Conservation (phyloP, 2,113 vertebrate genomes). For the Eleginops maclovinus region DNA sequence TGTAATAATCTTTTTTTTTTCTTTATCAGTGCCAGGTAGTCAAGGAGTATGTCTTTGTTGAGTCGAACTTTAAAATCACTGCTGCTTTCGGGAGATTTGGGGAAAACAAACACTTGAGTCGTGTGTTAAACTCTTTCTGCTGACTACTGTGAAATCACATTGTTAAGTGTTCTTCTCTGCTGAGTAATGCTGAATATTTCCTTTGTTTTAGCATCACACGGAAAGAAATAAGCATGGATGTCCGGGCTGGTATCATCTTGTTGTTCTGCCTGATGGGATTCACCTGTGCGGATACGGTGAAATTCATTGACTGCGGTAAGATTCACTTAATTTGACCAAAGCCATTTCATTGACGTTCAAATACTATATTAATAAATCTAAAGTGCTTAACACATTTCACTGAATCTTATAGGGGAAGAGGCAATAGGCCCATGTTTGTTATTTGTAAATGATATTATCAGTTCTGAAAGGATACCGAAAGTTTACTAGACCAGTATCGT, state of each 20-base stretch:
- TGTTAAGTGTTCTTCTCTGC: background rate
- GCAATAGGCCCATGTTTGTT: background rate
- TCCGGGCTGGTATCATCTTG: slow-evolving; percentile 37
- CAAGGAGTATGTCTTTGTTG: background rate
- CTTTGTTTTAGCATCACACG: slow-evolving; percentile 3
- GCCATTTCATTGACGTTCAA: background rate
- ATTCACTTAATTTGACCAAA: background rate
- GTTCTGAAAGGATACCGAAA: too few relatives aligned
- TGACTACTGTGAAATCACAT: background rate
- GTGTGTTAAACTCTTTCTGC: background rate
- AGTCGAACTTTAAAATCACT: slow-evolving; percentile 1
- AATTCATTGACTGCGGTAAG: slow-evolving; percentile 87
- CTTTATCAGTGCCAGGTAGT: background rate
- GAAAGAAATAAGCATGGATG: slow-evolving; percentile 69
- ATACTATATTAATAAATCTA: background rate
- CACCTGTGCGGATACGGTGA: slow-evolving; percentile 80
- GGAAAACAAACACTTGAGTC: slow-evolving; percentile 16
- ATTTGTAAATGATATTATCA: background rate
- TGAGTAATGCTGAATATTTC: background rate
- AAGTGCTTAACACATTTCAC: background rate
- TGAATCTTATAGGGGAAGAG: background rate
- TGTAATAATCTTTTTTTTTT: accelerated
- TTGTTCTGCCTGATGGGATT: slow-evolving; percentile 73
- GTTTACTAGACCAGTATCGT: background rate
- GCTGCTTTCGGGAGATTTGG: background rate